Evolutionary conservation across 2,113 vertebrate species (phyloP).

Genomic region (Uropsilus gracilis): DNA sequence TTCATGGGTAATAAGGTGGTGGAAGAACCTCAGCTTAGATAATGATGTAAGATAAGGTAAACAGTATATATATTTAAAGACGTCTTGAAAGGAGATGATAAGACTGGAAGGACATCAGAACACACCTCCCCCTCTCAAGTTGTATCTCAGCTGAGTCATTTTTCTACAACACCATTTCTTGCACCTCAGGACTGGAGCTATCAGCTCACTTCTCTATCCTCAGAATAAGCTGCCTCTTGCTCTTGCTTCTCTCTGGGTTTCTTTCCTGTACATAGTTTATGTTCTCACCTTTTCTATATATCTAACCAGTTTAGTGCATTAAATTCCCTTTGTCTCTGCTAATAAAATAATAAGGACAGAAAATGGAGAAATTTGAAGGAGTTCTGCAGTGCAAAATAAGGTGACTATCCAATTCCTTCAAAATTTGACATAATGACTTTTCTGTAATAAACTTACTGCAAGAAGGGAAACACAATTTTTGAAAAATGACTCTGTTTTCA

Average conservation of each 20-base stretch:
- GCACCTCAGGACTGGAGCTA: accelerated
- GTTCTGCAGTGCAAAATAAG: background rate
- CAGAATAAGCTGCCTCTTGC: background rate
- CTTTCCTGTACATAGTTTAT: background rate
- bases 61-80: too few species aligned
- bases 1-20: too few species aligned
- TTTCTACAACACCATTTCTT: background rate
- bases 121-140: accelerated
- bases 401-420: background rate
- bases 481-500: conserved; percentile 44
- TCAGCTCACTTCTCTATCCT: accelerated
- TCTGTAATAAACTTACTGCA: background rate
- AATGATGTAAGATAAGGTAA: too few species aligned
- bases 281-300: background rate
- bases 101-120: background rate
- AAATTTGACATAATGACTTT: conserved; percentile 33
- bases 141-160: accelerated
- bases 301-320: background rate
- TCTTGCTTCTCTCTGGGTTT: background rate
- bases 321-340: background rate
- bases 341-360: background rate
- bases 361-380: background rate
- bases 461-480: conserved; percentile 9
- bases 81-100: background rate
- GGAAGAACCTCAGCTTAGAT: too few species aligned